A percentile compares a stretch with the other conserved stretches of the same genome.
Evolutionary conservation across 2,797 vertebrate genomes (phyloP).

Genomic region (Chaetodon trifasciatus): DNA sequence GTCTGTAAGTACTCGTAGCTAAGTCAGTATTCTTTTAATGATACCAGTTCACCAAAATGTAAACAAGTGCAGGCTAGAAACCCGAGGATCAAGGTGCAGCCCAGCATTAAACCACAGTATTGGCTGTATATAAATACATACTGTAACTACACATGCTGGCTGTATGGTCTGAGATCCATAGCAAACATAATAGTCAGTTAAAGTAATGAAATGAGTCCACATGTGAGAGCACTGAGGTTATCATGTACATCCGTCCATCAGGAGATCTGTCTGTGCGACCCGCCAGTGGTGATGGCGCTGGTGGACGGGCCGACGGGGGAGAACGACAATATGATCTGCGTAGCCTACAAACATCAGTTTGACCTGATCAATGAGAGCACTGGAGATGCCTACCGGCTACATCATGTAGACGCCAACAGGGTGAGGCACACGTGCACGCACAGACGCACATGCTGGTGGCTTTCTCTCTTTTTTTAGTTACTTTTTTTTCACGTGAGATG

Average conservation of each 20-base stretch:
- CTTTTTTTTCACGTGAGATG: neutral
- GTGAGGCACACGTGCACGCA: conserved; percentile 77
- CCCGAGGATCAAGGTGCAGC: neutral
- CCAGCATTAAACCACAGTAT: neutral
- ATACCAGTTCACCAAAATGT: neutral
- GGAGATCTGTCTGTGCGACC: conserved; percentile 98
- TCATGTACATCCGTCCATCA: conserved; percentile 55
- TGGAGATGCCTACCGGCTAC: conserved; percentile 93
- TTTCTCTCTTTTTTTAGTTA: neutral
- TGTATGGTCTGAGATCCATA: neutral
- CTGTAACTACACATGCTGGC: too few relatives aligned
- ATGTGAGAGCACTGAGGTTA: neutral
- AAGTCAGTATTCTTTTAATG: neutral
- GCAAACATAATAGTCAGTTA: neutral
- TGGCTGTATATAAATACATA: neutral
- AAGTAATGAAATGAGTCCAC: neutral
- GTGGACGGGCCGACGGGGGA: conserved; percentile 96
- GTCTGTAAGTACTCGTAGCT: neutral
- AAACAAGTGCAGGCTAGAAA: neutral
- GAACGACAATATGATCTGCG: conserved; percentile 98
- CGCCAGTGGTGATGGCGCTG: conserved; percentile 93
- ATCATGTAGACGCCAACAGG: conserved; percentile 94
- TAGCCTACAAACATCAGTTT: conserved; percentile 97
- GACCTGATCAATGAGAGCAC: conserved; percentile 98
- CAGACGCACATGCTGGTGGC: neutral